phyloP scores from a whole-genome alignment of 2,113 vertebrate species.

The Trogon melanurus region DNA sequence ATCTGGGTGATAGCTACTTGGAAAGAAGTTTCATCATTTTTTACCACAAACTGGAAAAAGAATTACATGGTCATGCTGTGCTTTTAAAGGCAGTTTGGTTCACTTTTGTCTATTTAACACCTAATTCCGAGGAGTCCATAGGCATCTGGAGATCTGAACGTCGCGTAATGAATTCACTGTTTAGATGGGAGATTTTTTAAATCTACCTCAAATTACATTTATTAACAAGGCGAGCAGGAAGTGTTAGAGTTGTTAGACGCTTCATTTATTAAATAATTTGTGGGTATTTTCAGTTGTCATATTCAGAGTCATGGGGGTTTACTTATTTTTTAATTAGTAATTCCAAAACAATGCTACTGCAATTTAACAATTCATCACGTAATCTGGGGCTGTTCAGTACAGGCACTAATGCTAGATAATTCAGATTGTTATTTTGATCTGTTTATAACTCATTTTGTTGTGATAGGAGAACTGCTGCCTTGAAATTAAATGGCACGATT shows the following conservation, averaged over 20 bases:
- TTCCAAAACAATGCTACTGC: conserved; percentile 80
- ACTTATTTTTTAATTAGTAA: conserved; percentile 84
- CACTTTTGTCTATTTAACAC: conserved; percentile 90
- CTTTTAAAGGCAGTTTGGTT: conserved; percentile 90
- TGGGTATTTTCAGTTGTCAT: conserved; percentile 87
- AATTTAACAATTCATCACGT: conserved; percentile 79
- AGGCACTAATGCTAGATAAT: conserved; percentile 74
- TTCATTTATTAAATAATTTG: conserved; percentile 88
- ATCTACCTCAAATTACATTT: conserved; percentile 88
- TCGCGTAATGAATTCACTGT: conserved; percentile 84
- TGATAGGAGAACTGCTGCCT: conserved; percentile 54
- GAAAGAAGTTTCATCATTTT: conserved; percentile 91
- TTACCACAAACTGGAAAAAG: conserved; percentile 87
- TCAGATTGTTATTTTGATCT: conserved; percentile 76
- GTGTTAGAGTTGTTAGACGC: conserved; percentile 87
- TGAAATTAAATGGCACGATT: conserved; percentile 50
- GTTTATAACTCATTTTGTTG: conserved; percentile 76
- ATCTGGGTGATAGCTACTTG: conserved; percentile 92
- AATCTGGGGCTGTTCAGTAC: conserved; percentile 73
- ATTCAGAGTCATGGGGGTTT: conserved; percentile 82
- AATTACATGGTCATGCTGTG: conserved; percentile 90
- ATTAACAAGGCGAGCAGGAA: conserved; percentile 84
- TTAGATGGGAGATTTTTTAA: conserved; percentile 80
- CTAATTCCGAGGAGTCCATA: conserved; percentile 89
- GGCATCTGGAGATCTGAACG: conserved; percentile 86